These are phyloP conservation scores for Merops nubicus DNA, from an alignment of 2,113 vertebrate species.

Conservation along the genomic window DNA sequence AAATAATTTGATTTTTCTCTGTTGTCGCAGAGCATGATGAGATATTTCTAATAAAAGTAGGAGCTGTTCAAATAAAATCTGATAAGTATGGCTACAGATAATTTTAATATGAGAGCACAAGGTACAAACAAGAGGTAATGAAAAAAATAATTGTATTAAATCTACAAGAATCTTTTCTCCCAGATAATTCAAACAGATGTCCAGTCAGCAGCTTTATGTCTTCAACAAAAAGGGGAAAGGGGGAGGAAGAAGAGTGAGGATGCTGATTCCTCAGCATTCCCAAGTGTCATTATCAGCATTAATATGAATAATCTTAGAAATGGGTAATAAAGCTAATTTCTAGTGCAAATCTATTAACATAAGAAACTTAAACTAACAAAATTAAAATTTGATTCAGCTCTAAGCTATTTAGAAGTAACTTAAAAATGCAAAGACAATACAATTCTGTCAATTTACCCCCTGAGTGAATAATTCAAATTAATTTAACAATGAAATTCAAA, in stretches of 20 bases:
- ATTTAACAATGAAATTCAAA: constrained; percentile 10
- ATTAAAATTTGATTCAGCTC: constrained; percentile 1
- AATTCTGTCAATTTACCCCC: neutral
- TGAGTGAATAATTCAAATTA: neutral
- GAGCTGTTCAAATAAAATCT: constrained; percentile 16
- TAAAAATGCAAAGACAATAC: neutral
- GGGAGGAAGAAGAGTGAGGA: neutral
- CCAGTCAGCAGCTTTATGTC: neutral
- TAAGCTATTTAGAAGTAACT: constrained; percentile 6
- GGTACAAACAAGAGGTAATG: neutral
- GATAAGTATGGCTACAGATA: neutral
- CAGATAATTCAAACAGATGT: neutral
- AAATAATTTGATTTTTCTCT: constrained; percentile 25
- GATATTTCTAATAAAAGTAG: constrained; percentile 10
- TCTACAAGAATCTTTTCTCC: neutral
- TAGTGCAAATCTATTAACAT: constrained; percentile 8
- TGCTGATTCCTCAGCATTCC: neutral
- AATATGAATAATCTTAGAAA: neutral
- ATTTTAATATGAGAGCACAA: neutral
- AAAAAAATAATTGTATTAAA: neutral
- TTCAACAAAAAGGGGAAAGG: neutral
- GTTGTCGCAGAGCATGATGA: neutral
- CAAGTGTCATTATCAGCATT: neutral
- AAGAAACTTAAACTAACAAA: constrained; percentile 21
- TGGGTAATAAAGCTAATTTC: neutral